These are phyloP conservation scores for Lysiphlebus fabarum DNA, from an alignment of 1,140 invertebrate genomes.

Conservation along the genomic window DNA sequence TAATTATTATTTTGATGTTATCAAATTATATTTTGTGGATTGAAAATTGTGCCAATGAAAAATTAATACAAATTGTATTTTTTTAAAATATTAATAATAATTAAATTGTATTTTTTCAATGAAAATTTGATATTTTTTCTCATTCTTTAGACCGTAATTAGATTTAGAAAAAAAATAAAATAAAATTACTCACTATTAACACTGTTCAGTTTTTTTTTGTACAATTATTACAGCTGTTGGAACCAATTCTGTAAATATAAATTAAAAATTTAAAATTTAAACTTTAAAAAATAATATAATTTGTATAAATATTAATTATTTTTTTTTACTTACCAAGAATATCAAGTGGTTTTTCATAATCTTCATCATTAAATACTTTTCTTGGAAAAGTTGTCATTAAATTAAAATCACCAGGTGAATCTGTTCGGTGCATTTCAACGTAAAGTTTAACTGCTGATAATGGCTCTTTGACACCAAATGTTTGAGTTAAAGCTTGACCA, in stretches of 20 bases:
- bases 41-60: too few species aligned
- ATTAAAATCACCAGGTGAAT: slow-evolving; percentile 64
- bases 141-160: too few species aligned
- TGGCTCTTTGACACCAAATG: slow-evolving; percentile 82
- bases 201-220: slow-evolving; percentile 52
- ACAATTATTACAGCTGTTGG: slow-evolving; percentile 78
- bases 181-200: background rate
- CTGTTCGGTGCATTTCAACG: slow-evolving; percentile 74
- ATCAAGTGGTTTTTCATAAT: slow-evolving; percentile 82
- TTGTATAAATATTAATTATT: background rate
- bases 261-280: slow-evolving; percentile 27
- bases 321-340: slow-evolving; percentile 65
- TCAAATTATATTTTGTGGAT: too few species aligned
- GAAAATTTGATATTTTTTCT: too few species aligned
- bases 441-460: slow-evolving; percentile 84
- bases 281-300: background rate
- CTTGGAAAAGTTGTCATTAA: slow-evolving; percentile 86
- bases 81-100: too few species aligned
- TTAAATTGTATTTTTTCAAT: too few species aligned
- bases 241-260: slow-evolving; percentile 67
- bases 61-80: too few species aligned
- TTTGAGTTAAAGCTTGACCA: slow-evolving; percentile 70
- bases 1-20: too few species aligned
- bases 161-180: too few species aligned
- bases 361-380: slow-evolving; percentile 79